Conservation (phyloP, 2,113 vertebrate species). For the Eidolon helvum region DNA sequence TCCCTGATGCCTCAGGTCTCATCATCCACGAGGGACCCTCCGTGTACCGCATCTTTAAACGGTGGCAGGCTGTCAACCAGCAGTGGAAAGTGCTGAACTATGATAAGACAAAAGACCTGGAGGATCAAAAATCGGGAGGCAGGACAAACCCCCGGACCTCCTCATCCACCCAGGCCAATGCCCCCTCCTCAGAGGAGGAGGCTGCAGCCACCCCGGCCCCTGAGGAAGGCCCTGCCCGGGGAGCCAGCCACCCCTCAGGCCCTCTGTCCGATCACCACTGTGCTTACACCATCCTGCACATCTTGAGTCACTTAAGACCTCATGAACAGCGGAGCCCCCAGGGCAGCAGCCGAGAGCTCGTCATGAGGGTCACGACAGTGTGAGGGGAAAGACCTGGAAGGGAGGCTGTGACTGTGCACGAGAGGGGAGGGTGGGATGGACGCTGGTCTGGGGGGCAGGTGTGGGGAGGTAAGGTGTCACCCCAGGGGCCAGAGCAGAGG, state of each 20-base stretch:
- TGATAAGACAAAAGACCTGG: constrained; percentile 94
- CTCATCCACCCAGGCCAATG: constrained; percentile 87
- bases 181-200: constrained; percentile 66
- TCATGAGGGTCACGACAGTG: constrained; percentile 99
- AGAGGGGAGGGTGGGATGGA: not conserved
- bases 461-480: constrained; percentile 67
- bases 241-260: constrained; percentile 81
- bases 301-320: constrained; percentile 96
- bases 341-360: constrained; percentile 94
- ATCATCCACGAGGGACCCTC: constrained; percentile 98
- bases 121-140: constrained; percentile 90
- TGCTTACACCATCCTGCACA: constrained; percentile 97
- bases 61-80: constrained; percentile 99
- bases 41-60: constrained; percentile 98
- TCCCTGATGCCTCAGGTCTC: constrained; percentile 86
- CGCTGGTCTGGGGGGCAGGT: constrained; percentile 47
- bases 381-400: constrained; percentile 82
- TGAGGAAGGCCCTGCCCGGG: constrained; percentile 80
- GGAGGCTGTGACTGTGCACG: constrained; percentile 82
- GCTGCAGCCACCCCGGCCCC: constrained; percentile 18
- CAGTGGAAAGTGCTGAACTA: constrained; percentile 99
- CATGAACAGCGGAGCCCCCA: constrained; percentile 91
- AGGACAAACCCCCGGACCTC: constrained; percentile 91
- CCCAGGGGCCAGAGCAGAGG: not conserved
- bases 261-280: constrained; percentile 95